These are phyloP conservation scores for Synanthedon formicaeformis DNA, from an alignment of 2,888 invertebrate species.

Conservation along the genomic window DNA sequence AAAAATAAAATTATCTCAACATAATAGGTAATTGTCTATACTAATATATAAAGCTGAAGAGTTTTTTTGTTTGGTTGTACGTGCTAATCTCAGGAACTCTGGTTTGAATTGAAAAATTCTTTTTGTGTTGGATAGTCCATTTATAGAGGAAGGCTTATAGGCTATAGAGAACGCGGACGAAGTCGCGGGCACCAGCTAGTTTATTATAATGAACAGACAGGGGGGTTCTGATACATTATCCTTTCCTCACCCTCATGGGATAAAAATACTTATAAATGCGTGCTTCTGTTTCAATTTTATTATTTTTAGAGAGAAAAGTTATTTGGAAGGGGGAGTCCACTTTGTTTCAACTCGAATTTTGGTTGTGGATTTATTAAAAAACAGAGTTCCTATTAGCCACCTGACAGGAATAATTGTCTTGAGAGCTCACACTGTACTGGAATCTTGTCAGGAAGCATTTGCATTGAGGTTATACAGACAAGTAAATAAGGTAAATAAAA, in stretches of 20 bases:
- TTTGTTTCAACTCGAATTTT: conserved; percentile 95
- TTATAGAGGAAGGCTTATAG: too few species aligned
- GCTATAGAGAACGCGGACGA: too few species aligned
- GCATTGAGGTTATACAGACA: conserved; percentile 91
- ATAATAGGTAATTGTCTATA: too few species aligned
- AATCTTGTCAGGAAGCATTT: conserved; percentile 96
- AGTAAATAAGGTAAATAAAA: conserved; percentile 79
- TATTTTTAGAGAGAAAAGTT: conserved; percentile 78
- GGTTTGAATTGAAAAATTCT: too few species aligned
- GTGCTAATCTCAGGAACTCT: too few species aligned
- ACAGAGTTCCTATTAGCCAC: conserved; percentile 87
- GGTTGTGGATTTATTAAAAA: conserved; percentile 94
- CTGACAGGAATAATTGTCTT: conserved; percentile 93
- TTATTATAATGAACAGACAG: neutral
- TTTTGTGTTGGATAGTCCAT: too few species aligned
- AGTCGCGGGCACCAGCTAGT: too few species aligned
- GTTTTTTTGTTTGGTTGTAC: too few species aligned
- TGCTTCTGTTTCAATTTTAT: neutral
- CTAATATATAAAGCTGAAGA: too few species aligned
- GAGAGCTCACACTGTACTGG: conserved; percentile 87
- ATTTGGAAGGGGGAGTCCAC: conserved; percentile 92
- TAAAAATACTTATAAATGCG: too few species aligned
- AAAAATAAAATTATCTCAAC: neutral
- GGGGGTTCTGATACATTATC: too few species aligned
- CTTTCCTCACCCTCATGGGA: neutral